Conservation (phyloP, 2,888 invertebrate genomes). For the Therioaphis trifolii region DNA sequence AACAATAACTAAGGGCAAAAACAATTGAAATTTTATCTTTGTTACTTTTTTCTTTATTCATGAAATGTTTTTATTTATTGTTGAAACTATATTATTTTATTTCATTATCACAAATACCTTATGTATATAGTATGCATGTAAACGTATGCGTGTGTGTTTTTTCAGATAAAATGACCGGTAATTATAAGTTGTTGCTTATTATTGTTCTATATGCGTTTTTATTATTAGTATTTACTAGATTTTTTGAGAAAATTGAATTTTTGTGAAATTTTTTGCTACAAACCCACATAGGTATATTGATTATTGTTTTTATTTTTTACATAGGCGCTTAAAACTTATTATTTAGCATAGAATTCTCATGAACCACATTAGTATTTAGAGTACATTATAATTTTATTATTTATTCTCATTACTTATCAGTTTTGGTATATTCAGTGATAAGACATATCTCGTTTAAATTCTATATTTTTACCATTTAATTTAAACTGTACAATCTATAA, state of each 20-base stretch:
- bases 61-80: no score
- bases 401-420: not conserved
- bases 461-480: not conserved
- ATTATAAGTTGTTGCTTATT: constrained; percentile 15
- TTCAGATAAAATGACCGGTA: constrained; percentile 29
- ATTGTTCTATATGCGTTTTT: not conserved
- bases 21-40: no score
- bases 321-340: no score
- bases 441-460: not conserved
- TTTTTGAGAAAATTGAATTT: no score
- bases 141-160: not conserved
- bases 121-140: not conserved
- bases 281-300: no score
- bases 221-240: not conserved
- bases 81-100: no score
- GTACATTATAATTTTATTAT: not conserved
- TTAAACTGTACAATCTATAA: not conserved
- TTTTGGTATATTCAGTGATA: not conserved
- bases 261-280: no score
- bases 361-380: not conserved
- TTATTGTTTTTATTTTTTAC: no score
- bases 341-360: not conserved
- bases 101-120: not conserved
- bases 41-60: no score
- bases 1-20: no score